Conservation (phyloP, 2,113 vertebrate species). For the Sinocyclocheilus maitianheensis region DNA sequence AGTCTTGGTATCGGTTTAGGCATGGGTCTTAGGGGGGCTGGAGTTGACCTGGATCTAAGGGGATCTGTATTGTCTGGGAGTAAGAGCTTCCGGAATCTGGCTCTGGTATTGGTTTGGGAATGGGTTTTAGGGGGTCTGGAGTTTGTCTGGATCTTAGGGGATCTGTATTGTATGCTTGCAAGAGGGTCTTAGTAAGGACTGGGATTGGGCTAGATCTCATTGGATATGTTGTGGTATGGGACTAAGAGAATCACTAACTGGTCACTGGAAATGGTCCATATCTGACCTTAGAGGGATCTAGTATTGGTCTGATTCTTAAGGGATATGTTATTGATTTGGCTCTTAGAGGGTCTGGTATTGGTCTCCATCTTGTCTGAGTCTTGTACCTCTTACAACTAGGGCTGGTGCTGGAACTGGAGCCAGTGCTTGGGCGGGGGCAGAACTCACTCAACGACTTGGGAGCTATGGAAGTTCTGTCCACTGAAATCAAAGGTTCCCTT, state of each 20-base stretch:
- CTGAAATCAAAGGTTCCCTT: not conserved
- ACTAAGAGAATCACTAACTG: not conserved
- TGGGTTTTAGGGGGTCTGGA: not conserved
- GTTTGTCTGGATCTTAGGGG: not conserved
- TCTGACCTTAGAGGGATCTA: not conserved
- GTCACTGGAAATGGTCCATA: not conserved
- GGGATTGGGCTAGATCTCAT: not conserved
- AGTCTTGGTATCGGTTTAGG: not conserved
- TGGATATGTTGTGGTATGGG: not conserved
- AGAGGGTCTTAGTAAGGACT: not conserved
- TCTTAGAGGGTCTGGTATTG: not conserved
- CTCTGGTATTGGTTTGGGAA: not conserved
- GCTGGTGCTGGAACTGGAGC: not conserved
- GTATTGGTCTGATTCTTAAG: not conserved
- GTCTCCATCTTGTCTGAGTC: not conserved
- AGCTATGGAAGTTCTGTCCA: not conserved
- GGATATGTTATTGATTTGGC: not conserved
- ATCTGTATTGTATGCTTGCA: not conserved
- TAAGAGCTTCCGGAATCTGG: not conserved
- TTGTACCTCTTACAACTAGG: not conserved
- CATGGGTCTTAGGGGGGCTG: not conserved
- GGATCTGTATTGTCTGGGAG: not conserved
- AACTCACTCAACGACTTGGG: not conserved
- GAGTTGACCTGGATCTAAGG: not conserved
- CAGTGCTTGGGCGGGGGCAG: not conserved